Percentiles rank a stretch among this genome's conserved stretches.
Conservation (phyloP, 2,888 invertebrate species). For the Pterobdella sp. region DNA sequence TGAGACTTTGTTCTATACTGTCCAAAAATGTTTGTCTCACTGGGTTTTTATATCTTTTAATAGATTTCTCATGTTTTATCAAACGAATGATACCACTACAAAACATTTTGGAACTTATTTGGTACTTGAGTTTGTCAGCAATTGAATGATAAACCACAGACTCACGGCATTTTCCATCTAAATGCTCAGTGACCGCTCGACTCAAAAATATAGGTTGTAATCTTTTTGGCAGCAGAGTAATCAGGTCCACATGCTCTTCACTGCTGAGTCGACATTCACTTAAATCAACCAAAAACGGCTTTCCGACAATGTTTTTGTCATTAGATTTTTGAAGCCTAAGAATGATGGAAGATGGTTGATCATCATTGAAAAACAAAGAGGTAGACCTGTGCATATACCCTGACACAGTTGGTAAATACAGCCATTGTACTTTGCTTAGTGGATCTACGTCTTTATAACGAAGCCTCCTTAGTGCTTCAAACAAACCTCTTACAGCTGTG, state of each 20-base stretch:
- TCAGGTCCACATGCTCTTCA: conserved; percentile 35
- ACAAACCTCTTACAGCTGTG: conserved; percentile 38
- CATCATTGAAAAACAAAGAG: conserved; percentile 39
- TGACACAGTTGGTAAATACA: conserved; percentile 34
- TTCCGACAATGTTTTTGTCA: neutral
- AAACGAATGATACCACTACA: conserved; percentile 37
- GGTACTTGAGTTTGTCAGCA: conserved; percentile 38
- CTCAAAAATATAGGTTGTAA: conserved; percentile 38
- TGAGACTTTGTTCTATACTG: conserved; percentile 35
- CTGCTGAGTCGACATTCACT: conserved; percentile 38
- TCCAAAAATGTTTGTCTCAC: conserved; percentile 36
- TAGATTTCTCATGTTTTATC: conserved; percentile 37
- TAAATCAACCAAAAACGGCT: conserved; percentile 39
- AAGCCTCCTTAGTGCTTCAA: conserved; percentile 36
- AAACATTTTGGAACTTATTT: conserved; percentile 37
- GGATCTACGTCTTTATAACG: conserved; percentile 30
- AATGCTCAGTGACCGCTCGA: conserved; percentile 36
- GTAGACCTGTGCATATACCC: conserved; percentile 34
- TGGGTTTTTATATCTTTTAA: conserved; percentile 32
- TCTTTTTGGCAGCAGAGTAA: conserved; percentile 36
- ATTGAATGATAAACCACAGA: conserved; percentile 33
- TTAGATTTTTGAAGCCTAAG: conserved; percentile 26
- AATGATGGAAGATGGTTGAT: conserved; percentile 34
- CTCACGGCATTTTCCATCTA: conserved; percentile 36
- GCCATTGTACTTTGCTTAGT: conserved; percentile 26